Percentiles rank a stretch among this genome's conserved stretches.
Evolutionary conservation across 2,113 vertebrate species (phyloP).

Genomic region (Dryoscopus gambensis): DNA sequence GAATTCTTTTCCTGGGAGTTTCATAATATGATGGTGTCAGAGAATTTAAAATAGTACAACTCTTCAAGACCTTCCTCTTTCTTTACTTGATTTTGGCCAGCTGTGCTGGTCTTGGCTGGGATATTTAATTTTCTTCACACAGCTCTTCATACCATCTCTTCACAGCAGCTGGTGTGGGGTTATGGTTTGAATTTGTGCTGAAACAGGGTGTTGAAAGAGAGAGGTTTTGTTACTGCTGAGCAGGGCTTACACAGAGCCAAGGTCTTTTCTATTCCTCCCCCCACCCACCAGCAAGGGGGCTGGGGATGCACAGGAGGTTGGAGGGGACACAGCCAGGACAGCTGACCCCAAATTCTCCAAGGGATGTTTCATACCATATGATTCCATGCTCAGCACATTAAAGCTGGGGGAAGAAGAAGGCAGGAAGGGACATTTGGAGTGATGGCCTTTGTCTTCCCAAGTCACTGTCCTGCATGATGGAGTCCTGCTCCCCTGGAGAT

Average conservation of each 20-base stretch:
- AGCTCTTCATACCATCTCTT: neutral
- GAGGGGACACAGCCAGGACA: neutral
- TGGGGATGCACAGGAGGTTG: neutral
- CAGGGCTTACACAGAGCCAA: neutral
- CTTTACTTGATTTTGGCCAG: neutral
- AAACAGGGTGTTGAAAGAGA: neutral
- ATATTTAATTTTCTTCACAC: neutral
- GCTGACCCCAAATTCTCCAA: neutral
- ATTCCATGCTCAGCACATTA: neutral
- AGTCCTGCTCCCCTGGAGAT: neutral
- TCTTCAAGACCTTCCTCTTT: neutral
- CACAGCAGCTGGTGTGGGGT: neutral
- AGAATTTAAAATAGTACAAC: neutral
- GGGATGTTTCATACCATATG: neutral
- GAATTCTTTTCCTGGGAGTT: neutral
- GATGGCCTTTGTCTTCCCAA: neutral
- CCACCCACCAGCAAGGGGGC: fast-evolving
- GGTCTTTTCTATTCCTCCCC: neutral
- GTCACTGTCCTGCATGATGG: fast-evolving
- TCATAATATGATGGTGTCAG: neutral
- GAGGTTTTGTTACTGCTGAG: neutral
- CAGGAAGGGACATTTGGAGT: neutral
- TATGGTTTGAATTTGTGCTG: neutral
- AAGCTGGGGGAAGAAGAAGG: neutral
- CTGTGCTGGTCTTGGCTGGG: neutral